Evolutionary conservation across 2,797 vertebrate species (phyloP), one percentile per base, ranked within the genome.

Genomic region (Streptopelia turtur): DNA sequence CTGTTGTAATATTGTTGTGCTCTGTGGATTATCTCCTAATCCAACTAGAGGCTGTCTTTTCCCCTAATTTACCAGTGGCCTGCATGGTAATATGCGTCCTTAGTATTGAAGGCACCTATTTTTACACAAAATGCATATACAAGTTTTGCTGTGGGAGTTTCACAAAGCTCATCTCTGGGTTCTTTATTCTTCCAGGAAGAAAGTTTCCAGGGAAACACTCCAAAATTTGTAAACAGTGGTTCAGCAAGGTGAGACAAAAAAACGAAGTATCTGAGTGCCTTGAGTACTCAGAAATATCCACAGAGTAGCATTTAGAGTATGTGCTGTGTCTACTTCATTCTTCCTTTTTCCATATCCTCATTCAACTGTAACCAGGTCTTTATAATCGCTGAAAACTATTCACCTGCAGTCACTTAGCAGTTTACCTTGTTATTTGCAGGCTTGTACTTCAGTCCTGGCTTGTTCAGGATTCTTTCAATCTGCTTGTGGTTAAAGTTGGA

Each of bases 401-500:
- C 68, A 27, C 23, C 25, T 64, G 37, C 20, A 20, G 23, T 68
- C 37, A 24, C 31, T 22, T 31, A 6, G 31, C 24, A 71, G 41
- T 35, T 56, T 95, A 98, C 98, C 98, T 99, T 98, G 88, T 98
- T 97, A 31, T 98, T 98, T 37, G 98, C 98, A 6, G 98, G 99
- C 71, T 98, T 99, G 87, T 99, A 78, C 87, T 98, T 99, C 56
- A 99, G 98, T 7, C 98, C 98, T 7, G 98, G 98, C 35, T 99
- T 99, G 59, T 98, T 98, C 9, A 99, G 57, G 72, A 99, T 97
- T 83, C 97, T 95, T 72, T 99, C 95, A 50, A 96, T 94, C 68
- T 98, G 98, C 30, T 98, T 98, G 33, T 63, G 97, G 90, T 98
- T 99, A 85, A 99, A 99, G 97, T 99, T 99, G 60, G 99, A 99